These are phyloP conservation scores for Rotaria sp. DNA, from an alignment of 2,888 invertebrate genomes.

Conservation along the genomic window DNA sequence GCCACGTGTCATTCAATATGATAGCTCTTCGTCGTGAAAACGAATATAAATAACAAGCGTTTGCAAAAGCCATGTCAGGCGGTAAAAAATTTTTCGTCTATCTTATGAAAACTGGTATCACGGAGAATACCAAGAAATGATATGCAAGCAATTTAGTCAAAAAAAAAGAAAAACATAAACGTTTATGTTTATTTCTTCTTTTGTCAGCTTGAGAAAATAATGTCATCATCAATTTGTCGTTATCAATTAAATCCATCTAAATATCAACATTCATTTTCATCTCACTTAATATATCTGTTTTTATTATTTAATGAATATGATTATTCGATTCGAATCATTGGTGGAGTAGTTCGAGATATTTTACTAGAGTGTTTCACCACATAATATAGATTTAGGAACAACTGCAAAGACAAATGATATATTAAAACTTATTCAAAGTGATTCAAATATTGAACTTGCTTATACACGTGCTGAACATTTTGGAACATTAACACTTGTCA, in stretches of 20 bases:
- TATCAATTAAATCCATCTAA: not conserved
- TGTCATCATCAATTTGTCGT: not conserved
- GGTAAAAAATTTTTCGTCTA: too few species aligned
- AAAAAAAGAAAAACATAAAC: too few species aligned
- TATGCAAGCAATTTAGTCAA: too few species aligned
- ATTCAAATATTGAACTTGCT: not conserved
- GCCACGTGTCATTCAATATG: too few species aligned
- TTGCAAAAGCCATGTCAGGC: too few species aligned
- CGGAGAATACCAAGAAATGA: too few species aligned
- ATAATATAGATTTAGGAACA: conserved; percentile 93
- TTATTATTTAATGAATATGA: conserved; percentile 42
- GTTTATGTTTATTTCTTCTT: not conserved
- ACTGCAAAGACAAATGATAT: conserved; percentile 90
- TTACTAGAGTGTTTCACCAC: conserved; percentile 50
- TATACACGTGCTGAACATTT: conserved; percentile 4
- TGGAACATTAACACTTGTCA: not conserved
- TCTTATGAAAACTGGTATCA: too few species aligned
- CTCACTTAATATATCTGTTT: not conserved
- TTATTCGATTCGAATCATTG: conserved; percentile 81
- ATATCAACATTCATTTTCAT: not conserved
- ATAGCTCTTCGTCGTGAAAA: too few species aligned
- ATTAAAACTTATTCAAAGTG: conserved; percentile 50
- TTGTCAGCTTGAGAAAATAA: not conserved
- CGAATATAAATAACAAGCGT: too few species aligned
- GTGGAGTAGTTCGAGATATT: conserved; percentile 79